Percentiles rank a stretch among this genome's conserved stretches.
Evolutionary conservation across 2,797 vertebrate genomes (phyloP).

Genomic region (Columba guinea): DNA sequence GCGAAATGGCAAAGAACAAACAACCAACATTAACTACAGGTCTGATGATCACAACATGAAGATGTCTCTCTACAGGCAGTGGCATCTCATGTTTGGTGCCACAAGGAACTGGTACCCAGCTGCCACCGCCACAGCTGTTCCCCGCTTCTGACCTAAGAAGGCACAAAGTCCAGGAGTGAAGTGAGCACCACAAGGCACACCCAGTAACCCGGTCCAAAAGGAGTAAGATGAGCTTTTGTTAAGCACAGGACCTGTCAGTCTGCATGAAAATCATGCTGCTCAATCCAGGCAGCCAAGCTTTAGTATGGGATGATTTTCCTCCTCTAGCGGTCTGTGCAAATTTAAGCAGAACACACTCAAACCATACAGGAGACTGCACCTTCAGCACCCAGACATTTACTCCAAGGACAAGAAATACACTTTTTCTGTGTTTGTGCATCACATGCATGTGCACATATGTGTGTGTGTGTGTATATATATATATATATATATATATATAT

Average conservation of each 20-base stretch:
- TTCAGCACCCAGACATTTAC: background rate
- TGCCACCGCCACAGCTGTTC: background rate
- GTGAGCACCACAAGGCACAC: background rate
- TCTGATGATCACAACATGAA: background rate
- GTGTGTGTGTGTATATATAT: too few species aligned
- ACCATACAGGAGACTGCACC: background rate
- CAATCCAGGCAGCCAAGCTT: background rate
- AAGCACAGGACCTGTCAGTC: background rate
- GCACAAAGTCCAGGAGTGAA: background rate
- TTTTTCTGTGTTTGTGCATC: background rate
- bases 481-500: background rate
- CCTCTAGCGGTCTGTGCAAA: background rate
- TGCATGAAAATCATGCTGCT: accelerated
- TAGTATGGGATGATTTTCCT: background rate
- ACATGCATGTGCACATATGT: background rate
- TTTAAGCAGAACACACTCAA: background rate
- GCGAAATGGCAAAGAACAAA: background rate
- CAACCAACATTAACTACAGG: background rate
- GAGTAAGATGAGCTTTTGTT: background rate
- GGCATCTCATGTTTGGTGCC: background rate
- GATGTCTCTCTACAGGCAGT: background rate
- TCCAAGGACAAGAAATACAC: background rate
- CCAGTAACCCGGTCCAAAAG: background rate
- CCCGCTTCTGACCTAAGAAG: background rate
- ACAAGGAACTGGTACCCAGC: background rate